Evolutionary conservation across 1,140 invertebrate species (phyloP), one percentile per base, ranked within the genome.

Genomic region (Diorhabda sublineata): DNA sequence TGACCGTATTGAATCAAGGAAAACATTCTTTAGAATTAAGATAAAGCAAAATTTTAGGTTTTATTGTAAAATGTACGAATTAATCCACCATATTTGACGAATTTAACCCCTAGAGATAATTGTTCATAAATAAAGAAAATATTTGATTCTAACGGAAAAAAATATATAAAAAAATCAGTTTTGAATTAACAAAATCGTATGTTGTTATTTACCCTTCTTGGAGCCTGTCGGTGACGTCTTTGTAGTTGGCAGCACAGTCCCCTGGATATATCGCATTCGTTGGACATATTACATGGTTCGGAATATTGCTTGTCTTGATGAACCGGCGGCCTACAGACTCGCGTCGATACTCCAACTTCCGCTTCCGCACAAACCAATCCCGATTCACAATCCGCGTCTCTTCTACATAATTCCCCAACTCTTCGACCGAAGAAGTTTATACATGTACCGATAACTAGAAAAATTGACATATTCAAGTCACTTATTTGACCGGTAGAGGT

Each of bases 161-260:
- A 26, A 26, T 26, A 26, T 26, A 26, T 26, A 26, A 26, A 26
- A 26, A 26, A 26, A 26, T 26, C 26, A 26, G 26, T 26, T 1
- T 26, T 26, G 26, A 26, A 26, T 26, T 26, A 26, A 26, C 26
- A 26, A 26, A 26, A 26, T 26, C 26, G 26, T 1, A 26, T 26
- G 26, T 26, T 26, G 26, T 63, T 63, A 60, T 61, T 82, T 82
- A 92, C 91, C 86, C 93, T 94, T 79, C 92, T 86, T 58, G 91
- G 88, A 66, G 90, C 88, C 83, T 92, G 92, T 58, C 93, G 86
- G 80, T 96, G 93, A 75, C 93, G 87, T 68, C 92, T 86, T 73
- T 94, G 92, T 65, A 95, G 83, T 80, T 95, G 92, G 81, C 94
- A 96, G 81, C 94, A 96, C 11, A 96, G 85, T 42, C 93, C 93